phyloP scores from a whole-genome alignment of 2,797 vertebrate species.

The Brachymystax lenok region DNA sequence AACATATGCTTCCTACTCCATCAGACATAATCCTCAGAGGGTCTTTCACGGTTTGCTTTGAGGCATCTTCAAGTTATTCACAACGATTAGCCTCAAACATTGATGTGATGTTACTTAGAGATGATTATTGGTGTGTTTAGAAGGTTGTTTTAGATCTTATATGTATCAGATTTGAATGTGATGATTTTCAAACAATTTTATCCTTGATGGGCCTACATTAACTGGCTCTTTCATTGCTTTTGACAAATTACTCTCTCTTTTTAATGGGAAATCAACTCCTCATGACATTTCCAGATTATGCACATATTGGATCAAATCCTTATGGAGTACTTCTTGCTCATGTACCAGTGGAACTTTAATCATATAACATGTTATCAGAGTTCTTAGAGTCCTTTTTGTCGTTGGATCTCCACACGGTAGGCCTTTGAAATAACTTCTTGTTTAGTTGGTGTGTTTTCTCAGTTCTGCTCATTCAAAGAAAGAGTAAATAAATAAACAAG shows the following conservation, averaged over 20 bases:
- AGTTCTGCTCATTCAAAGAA: slow-evolving; percentile 11
- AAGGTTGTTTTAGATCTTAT: not conserved
- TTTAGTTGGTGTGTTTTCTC: slow-evolving; percentile 10
- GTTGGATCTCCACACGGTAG: no score
- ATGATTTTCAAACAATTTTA: slow-evolving; percentile 11
- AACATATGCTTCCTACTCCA: slow-evolving; percentile 49
- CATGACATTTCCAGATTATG: slow-evolving; percentile 11
- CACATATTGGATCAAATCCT: not conserved
- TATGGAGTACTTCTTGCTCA: not conserved
- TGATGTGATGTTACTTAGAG: not conserved
- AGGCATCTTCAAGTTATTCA: slow-evolving; percentile 17
- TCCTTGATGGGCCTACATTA: not conserved
- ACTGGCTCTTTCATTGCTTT: slow-evolving; percentile 12
- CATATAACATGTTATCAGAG: not conserved
- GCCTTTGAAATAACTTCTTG: not conserved
- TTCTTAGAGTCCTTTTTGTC: not conserved
- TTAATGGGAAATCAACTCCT: not conserved
- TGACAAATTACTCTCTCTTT: not conserved
- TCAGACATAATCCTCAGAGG: slow-evolving; percentile 32
- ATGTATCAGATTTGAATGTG: no score
- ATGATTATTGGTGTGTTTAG: not conserved
- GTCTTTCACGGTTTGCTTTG: slow-evolving; percentile 14
- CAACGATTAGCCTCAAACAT: slow-evolving; percentile 11
- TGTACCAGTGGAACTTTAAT: not conserved
- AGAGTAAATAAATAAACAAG: slow-evolving; percentile 23